A percentile compares a stretch with the other conserved stretches of the same genome.
phyloP scores from a whole-genome alignment of 2,888 invertebrate species.

The Ophion obscuratus region DNA sequence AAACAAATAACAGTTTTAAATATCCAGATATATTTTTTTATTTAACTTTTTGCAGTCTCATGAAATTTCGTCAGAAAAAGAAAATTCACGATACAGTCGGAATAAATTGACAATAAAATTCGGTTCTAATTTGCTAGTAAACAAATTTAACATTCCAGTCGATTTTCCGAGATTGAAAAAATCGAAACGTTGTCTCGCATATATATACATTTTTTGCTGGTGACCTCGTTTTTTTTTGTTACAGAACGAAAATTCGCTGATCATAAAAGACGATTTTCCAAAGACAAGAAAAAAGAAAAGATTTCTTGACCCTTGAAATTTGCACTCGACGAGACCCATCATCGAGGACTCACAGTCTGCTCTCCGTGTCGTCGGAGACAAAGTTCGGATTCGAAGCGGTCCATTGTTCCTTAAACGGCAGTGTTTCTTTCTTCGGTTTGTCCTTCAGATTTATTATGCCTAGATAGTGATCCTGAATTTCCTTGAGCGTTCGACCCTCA shows the following conservation, averaged over 20 bases:
- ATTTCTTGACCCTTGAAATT: not conserved
- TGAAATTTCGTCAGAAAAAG: too few relatives aligned
- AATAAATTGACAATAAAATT: too few relatives aligned
- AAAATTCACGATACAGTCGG: too few relatives aligned
- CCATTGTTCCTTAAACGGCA: slow-evolving; percentile 80
- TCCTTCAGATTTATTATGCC: slow-evolving; percentile 85
- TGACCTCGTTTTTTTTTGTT: too few relatives aligned
- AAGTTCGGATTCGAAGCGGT: slow-evolving; percentile 80
- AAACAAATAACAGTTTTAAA: too few relatives aligned
- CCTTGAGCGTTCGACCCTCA: slow-evolving; percentile 90
- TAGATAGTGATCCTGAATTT: slow-evolving; percentile 89
- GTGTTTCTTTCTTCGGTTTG: slow-evolving; percentile 74
- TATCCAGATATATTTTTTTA: too few relatives aligned
- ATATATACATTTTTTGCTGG: too few relatives aligned
- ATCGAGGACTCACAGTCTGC: slow-evolving; percentile 73
- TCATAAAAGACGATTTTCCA: not conserved
- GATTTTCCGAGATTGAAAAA: not conserved
- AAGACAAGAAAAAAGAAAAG: not conserved
- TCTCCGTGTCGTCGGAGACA: slow-evolving; percentile 78
- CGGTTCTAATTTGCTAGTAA: too few relatives aligned
- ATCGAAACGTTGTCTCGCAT: not conserved
- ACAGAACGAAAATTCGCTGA: too few relatives aligned
- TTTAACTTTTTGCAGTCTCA: too few relatives aligned
- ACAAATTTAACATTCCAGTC: too few relatives aligned
- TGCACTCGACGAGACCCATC: not conserved